phyloP scores from a whole-genome alignment of 2,113 vertebrate genomes.

The Ornithorhynchus anatinus region DNA sequence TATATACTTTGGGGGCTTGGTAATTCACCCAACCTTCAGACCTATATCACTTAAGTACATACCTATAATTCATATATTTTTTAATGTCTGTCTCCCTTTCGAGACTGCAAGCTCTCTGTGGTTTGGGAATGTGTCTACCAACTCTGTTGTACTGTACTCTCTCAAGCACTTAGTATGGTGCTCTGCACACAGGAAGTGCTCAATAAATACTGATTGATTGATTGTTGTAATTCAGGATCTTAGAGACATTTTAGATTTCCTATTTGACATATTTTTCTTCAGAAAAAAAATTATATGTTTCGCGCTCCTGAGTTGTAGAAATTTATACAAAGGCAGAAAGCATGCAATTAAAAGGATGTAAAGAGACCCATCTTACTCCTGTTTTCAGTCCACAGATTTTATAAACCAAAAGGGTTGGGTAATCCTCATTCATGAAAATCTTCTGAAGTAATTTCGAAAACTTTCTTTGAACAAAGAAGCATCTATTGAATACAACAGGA shows the following conservation, averaged over 20 bases:
- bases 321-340: neutral
- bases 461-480: slow-evolving; percentile 42
- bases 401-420: neutral
- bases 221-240: neutral
- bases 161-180: neutral
- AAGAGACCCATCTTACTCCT: neutral
- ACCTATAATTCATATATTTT: no score
- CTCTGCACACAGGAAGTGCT: neutral
- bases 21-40: no score
- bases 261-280: neutral
- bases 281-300: neutral
- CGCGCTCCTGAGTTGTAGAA: neutral
- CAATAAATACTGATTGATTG: slow-evolving; percentile 4
- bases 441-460: neutral
- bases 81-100: no score
- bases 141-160: no score
- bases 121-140: no score
- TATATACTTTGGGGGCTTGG: no score
- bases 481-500: slow-evolving; percentile 8
- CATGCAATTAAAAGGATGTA: neutral
- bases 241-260: neutral
- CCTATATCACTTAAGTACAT: no score
- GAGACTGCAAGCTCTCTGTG: no score
- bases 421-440: slow-evolving; percentile 5
- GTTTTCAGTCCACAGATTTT: slow-evolving; percentile 9